Base-by-base conservation (phyloP, 2,888 invertebrate genomes). In the Campaea margaritaria region DNA sequence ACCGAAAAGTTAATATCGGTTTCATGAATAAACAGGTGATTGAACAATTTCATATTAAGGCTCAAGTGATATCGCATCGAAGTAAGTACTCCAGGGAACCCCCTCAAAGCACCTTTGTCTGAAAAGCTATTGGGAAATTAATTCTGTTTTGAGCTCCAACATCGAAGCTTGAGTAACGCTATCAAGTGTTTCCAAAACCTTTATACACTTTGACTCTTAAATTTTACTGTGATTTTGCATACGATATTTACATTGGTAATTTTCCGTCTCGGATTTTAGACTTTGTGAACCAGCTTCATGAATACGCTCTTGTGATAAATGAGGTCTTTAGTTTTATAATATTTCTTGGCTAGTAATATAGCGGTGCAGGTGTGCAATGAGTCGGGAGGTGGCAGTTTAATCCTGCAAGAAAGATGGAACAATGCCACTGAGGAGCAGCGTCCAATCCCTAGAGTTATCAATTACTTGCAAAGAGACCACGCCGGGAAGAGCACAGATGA, bases 111-210 rank as follows among this genome's bases (percentile, higher is more conserved):
- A 80, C 75, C 81, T 85, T 84, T 85, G 81, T 81, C 64, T 71
- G 72, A 72, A 77, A 79, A 75, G 79, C 77, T 81, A 82, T 85
- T 81, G 82, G 80, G 80, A 83, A 86, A 84, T 86, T 87, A 85
- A 85, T 87, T 82, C 70, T 67, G 44, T 87, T 81, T 69, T 67
- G 47, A 38, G 68, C 68, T 69, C 65, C 65, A 68, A 72, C 69
- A 70, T 73, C 67, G 72, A 70, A 70, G 70, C 67, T 75, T 70
- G 74, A 79, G 76, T 76, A 75, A 71, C 70, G 75, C 76, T 81
- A 80, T 78, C 74, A 78, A 77, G 76, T 75, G 73, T 77, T 77
- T 77, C 76, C 63, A 70, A 62, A 71, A 67, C 67, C 69, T 66
- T 73, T 69, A 73, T 72, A 73, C 64, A 59, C 70, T 71, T 70